Evolutionary conservation across 2,797 vertebrate genomes (phyloP).

Genomic region (Pagetopsis macropterus): DNA sequence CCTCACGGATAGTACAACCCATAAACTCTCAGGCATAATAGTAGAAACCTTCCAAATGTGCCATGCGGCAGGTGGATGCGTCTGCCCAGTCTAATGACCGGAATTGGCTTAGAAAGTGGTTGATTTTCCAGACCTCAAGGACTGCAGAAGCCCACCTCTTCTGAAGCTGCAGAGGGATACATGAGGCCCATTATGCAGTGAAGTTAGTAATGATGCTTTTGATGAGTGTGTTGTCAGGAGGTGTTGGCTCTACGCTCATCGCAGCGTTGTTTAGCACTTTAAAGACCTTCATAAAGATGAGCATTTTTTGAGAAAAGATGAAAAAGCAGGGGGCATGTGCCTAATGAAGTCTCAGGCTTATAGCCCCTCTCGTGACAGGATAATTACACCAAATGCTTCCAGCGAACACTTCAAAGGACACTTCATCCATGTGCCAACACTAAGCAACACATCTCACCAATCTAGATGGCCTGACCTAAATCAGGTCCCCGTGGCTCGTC

Average conservation of each 20-base stretch:
- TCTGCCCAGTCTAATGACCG: constrained; percentile 66
- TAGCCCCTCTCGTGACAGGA: constrained; percentile 81
- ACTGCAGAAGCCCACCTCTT: constrained; percentile 62
- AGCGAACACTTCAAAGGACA: constrained; percentile 82
- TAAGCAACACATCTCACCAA: constrained; percentile 76
- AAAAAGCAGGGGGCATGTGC: constrained; percentile 76
- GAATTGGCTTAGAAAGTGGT: constrained; percentile 63
- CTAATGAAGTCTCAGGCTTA: constrained; percentile 81
- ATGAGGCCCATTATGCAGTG: constrained; percentile 68
- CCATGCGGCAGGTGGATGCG: constrained; percentile 47
- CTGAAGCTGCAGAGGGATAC: constrained; percentile 61
- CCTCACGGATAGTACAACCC: constrained; percentile 53
- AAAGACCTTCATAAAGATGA: constrained; percentile 72
- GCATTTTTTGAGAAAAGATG: constrained; percentile 69
- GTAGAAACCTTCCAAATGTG: constrained; percentile 55
- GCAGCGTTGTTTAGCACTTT: constrained; percentile 72
- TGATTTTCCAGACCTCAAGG: constrained; percentile 53
- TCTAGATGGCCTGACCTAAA: constrained; percentile 80
- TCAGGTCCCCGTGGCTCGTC: constrained; percentile 61
- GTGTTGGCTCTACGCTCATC: constrained; percentile 62
- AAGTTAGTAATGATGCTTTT: constrained; percentile 78
- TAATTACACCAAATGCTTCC: constrained; percentile 83
- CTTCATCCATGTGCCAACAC: constrained; percentile 76
- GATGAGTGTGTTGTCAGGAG: constrained; percentile 79
- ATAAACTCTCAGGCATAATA: constrained; percentile 52